Base-by-base conservation (phyloP, 1,140 invertebrate genomes). In the Bombus breviceps region DNA sequence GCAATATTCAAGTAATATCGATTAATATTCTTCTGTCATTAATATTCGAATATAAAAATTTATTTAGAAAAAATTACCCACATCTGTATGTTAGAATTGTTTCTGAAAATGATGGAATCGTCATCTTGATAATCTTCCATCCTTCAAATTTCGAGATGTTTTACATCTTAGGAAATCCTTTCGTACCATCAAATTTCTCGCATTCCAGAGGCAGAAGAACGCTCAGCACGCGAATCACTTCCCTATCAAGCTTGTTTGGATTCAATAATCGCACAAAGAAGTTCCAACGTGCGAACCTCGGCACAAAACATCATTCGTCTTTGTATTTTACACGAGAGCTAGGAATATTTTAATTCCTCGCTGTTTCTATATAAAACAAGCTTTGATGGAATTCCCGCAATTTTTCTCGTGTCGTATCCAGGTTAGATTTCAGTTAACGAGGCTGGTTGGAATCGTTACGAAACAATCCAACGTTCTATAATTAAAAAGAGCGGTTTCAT, bases 401-500 rank as follows among this genome's bases (percentile, higher is more conserved):
- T 62, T n/a, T 62, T 62, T 62, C 28, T n/a, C 59, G 59, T 13
- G 59, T 62, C 59, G 59, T 62, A n/a, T 62, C 59, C 59, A n/a
- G 59, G 59, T 62, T 53, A 53, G 47, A 53, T 53, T 53, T 22
- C 15, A 53, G 47, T 53, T n/a, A 62, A 62, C 28, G 59, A 62
- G 28, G 15, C 22, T 2, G 80, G 41, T 41, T 34, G 80, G 39
- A n/a, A 82, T 74, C 43, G 69, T 81, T 43, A 34, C 13, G 53
- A 39, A 25, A 82, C 80, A 74, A 72, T 83, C 6, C 64, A 22
- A 5, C 39, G 53, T 84, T 43, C 10, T 13, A 41, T 37, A 57
- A 84, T 84, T 78, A 78, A 84, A 84, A 84, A 59, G 32, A 69
- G 81, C 53, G 74, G 74, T 71, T 43, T 78, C 41, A n/a, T 64